Base-by-base conservation (phyloP, 2,888 invertebrate genomes). In the Drosophila formosana region DNA sequence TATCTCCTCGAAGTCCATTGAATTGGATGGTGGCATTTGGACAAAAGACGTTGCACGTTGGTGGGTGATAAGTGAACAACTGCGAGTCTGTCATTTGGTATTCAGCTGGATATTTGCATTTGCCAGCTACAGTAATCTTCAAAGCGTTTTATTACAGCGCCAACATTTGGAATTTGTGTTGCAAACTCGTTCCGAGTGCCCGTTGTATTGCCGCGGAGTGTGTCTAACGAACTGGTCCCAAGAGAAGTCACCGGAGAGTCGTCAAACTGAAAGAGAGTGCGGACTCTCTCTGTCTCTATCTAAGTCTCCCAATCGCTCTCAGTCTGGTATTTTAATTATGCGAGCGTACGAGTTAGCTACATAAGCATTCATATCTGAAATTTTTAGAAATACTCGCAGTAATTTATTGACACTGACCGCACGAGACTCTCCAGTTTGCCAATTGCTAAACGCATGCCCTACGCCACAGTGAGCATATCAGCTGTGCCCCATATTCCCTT, bases 1-100 rank as follows among this genome's bases (percentile, higher is more conserved):
- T 91, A 94, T 93, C 39, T 89, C 89, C 74, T 94, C 94, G 37
- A 93, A 92, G 80, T 93, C 92, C 82, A 92, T 86, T 11, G 2
- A n/a, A 37, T 8, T 8, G 26, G 5, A 47, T 4, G 11, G 11
- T 37, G 37, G 11, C 37, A 37, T 37, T n/a, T 11, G n/a, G n/a
- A n/a, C 37, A n/a, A 47, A 30, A 47, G 49, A 47, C 51, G 51
- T 25, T 61, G 55, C 41, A 43, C 47, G 60, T 39, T 47, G 46
- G n/a, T 62, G 9, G 60, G 9, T 52, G 77, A 63, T 70, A 62
- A 66, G 49, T 5, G 30, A 13, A 30, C 43, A 45, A 25, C 13
- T 5, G 18, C 6, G 50, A 41, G 26, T 43, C 11, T 52, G 23
- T 25, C 41, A 34, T 13, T 52, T 32, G 28, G 4, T 8, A 9